Evolutionary conservation across 2,888 invertebrate genomes (phyloP), one percentile per base, ranked within the genome.

Genomic region (Clitarchus hookeri): DNA sequence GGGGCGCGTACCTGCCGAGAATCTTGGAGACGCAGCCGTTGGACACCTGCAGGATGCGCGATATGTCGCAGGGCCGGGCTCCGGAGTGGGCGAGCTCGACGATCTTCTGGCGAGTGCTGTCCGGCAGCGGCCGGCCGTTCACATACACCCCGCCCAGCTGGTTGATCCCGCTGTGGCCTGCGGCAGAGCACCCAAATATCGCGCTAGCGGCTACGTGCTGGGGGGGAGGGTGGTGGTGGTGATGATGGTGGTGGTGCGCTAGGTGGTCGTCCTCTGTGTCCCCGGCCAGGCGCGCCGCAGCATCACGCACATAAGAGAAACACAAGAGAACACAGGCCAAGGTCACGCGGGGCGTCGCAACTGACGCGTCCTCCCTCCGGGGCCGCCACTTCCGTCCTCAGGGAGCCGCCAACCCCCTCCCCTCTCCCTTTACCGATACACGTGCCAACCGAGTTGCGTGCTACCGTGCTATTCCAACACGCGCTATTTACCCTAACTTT

Each of bases 21-120:
- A 99, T 99, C 94, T 99, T 99, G 92, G 98, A 98, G 91, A 99
- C 98, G 93, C 98, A 99, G 92, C 99, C 99, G 93, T 99, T 99
- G 93, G 98, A 98, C 91, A 99, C 99, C 94, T 99, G 99, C 89
- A 99, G 96, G 91, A 98, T 98, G 90, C 99, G 94, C 90, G 98
- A 98, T 93, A 99, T 99, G 94, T 99, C 99, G 94, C 99, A 99
- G 87, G 99, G 99, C 90, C 99, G 93, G 88, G 98, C 98, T 87
- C 99, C 99, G 84, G 98, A 96, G 93, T 99, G 98, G 89, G 99
- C 99, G 92, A 99, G 93, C 93, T 99, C 99, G 90, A 99, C 99
- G 91, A 99, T 99, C 94, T 98, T 97, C 94, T 99, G 99, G 89
- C 99, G 94, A 90, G 99, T 99, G 90, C 97, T 97, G 93, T 99